Conservation (phyloP, 2,113 vertebrate species). For the Sterna hirundo region DNA sequence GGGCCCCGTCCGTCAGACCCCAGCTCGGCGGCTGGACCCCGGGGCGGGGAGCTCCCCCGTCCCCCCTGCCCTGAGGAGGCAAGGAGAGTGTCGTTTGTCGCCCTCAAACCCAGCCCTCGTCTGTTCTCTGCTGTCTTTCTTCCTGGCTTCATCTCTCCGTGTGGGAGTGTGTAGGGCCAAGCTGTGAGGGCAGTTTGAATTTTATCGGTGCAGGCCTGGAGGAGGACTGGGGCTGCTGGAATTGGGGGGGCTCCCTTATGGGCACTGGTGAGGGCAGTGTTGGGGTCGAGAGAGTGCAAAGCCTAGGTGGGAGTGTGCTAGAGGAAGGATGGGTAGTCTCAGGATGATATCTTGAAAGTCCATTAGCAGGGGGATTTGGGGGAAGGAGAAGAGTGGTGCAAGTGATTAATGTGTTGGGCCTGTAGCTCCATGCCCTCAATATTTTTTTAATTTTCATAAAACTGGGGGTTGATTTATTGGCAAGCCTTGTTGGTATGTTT, state of each 20-base stretch:
- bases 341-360: background rate
- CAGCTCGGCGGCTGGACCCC: background rate
- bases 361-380: background rate
- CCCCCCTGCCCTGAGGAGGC: background rate
- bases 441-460: background rate
- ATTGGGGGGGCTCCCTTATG: background rate
- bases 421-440: background rate
- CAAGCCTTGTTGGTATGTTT: background rate
- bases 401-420: background rate
- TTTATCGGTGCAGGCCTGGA: background rate
- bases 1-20: background rate
- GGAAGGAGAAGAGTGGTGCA: background rate
- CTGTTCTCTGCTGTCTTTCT: background rate
- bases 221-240: background rate
- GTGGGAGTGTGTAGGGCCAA: background rate
- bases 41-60: background rate
- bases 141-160: background rate
- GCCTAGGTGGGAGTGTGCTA: background rate
- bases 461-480: background rate
- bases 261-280: background rate
- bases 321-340: background rate
- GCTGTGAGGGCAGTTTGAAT: background rate
- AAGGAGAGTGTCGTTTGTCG: background rate
- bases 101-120: rapidly evolving
- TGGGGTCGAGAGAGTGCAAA: background rate